Percentiles rank a stretch among this genome's conserved stretches.
phyloP scores from a whole-genome alignment of 2,797 vertebrate genomes.

The Pipistrellus nathusii region DNA sequence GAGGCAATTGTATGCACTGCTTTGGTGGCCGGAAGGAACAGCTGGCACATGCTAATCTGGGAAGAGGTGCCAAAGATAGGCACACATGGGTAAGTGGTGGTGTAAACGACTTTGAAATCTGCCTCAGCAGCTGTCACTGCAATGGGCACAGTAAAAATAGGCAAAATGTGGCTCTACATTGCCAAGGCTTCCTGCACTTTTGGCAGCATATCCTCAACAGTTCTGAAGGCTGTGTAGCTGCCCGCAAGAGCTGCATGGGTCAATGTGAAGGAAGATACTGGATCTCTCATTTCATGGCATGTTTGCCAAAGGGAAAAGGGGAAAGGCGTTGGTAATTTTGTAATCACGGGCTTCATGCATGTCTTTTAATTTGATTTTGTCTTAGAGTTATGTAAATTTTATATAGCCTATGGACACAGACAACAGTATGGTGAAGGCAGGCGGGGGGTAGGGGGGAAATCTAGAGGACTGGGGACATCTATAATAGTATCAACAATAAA shows the following conservation, averaged over 20 bases:
- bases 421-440: not conserved
- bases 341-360: not conserved
- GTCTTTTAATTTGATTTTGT: slow-evolving; percentile 71
- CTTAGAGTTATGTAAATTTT: slow-evolving; percentile 1
- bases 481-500: not conserved
- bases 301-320: slow-evolving; percentile 44
- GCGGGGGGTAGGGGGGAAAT: accelerated
- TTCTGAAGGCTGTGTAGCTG: slow-evolving; percentile 52
- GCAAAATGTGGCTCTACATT: slow-evolving; percentile 74
- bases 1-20: slow-evolving; percentile 69
- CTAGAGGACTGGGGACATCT: not conserved
- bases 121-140: slow-evolving; percentile 88
- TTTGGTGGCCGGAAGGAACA: slow-evolving; percentile 83
- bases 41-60: slow-evolving; percentile 88
- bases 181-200: slow-evolving; percentile 83
- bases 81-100: slow-evolving; percentile 78
- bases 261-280: not conserved
- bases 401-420: not conserved
- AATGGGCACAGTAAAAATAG: slow-evolving; percentile 79
- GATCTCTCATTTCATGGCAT: not conserved
- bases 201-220: slow-evolving; percentile 70
- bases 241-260: not conserved
- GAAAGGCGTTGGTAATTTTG: not conserved
- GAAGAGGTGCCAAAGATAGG: slow-evolving; percentile 85
- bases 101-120: slow-evolving; percentile 85